A percentile compares a stretch with the other conserved stretches of the same genome.
Conservation (phyloP, 2,888 invertebrate genomes). For the Leuctra nigra region DNA sequence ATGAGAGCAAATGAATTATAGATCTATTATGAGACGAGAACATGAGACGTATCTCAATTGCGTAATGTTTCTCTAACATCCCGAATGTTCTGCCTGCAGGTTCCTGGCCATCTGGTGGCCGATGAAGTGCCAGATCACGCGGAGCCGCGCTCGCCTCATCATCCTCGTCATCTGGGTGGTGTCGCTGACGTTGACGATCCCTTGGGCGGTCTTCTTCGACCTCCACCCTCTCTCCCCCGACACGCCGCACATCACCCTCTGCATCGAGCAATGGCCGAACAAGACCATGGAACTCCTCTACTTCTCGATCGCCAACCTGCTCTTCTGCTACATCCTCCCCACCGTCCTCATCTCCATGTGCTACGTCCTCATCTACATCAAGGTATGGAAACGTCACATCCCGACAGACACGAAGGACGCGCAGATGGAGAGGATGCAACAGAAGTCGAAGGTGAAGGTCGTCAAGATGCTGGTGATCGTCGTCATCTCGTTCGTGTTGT, state of each 20-base stretch:
- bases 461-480: conserved; percentile 92
- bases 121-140: conserved; percentile 83
- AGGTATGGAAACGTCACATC: conserved; percentile 80
- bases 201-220: conserved; percentile 89
- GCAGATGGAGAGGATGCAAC: conserved; percentile 87
- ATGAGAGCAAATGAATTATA: no score
- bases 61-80: no score
- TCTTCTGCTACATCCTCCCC: conserved; percentile 85
- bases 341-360: conserved; percentile 87
- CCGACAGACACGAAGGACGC: conserved; percentile 88
- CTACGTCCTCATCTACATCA: conserved; percentile 87
- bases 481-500: conserved; percentile 85
- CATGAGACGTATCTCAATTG: no score
- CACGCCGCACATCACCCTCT: conserved; percentile 65
- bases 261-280: conserved; percentile 82
- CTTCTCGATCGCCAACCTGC: conserved; percentile 81
- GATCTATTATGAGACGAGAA: no score
- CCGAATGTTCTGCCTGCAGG: conserved; percentile 65
- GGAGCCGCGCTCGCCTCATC: conserved; percentile 77
- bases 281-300: conserved; percentile 74
- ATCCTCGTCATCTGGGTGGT: conserved; percentile 87
- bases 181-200: conserved; percentile 75
- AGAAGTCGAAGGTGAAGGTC: conserved; percentile 87
- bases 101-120: conserved; percentile 96
- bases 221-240: conserved; percentile 65